These are phyloP conservation scores for Harpagoxenus sublaevis DNA, from an alignment of 2,888 invertebrate species.

Conservation along the genomic window DNA sequence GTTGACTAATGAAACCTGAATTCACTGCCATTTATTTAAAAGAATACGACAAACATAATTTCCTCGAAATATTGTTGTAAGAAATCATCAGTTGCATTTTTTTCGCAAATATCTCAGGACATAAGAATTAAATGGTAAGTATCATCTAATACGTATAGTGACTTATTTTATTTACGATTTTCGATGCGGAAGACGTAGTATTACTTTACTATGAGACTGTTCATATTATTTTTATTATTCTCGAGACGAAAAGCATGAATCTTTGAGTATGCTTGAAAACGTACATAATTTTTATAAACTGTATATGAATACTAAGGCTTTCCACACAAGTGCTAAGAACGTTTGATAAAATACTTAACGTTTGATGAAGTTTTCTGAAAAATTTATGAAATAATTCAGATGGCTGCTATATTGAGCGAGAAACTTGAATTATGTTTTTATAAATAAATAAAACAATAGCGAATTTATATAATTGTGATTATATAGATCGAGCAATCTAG, in stretches of 20 bases:
- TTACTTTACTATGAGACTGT: slow-evolving; percentile 4
- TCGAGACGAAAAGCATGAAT: neutral
- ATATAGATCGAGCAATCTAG: neutral
- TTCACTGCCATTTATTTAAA: slow-evolving; percentile 33
- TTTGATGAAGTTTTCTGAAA: neutral
- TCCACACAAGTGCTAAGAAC: slow-evolving; percentile 6
- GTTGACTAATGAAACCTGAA: slow-evolving; percentile 66
- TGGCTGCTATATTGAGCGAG: neutral
- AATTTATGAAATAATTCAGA: neutral
- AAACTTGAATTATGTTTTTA: slow-evolving; percentile 18
- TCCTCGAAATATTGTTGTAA: neutral
- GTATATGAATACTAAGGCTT: neutral
- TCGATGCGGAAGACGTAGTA: neutral
- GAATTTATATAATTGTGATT: neutral
- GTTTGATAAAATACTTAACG: neutral
- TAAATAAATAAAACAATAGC: neutral
- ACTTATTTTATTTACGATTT: slow-evolving; percentile 9
- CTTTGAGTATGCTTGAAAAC: slow-evolving; percentile 4
- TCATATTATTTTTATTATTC: neutral
- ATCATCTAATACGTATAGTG: neutral
- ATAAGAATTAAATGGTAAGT: neutral
- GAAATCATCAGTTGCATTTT: neutral
- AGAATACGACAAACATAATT: neutral
- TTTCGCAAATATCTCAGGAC: neutral
- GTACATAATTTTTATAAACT: slow-evolving; percentile 2